Evolutionary conservation across 2,113 vertebrate genomes (phyloP).

Genomic region (Neoarius graeffei): DNA sequence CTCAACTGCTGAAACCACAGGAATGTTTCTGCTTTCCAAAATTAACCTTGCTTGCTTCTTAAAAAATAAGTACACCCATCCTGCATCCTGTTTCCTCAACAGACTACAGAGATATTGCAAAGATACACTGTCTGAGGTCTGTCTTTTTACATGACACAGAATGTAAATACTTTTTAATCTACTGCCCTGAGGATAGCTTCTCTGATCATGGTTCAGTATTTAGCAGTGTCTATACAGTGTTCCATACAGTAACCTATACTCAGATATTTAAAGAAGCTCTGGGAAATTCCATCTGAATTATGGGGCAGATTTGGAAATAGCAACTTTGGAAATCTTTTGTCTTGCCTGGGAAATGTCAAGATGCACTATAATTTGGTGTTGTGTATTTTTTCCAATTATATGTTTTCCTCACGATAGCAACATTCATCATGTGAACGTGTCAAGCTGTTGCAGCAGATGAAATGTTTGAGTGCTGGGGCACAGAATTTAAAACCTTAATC

Average conservation of each 20-base stretch:
- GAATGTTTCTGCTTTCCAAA: constrained; percentile 59
- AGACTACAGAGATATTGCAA: constrained; percentile 50
- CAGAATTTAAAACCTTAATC: background rate
- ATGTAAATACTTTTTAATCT: constrained; percentile 60
- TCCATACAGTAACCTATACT: constrained; percentile 49
- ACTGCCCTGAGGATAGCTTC: constrained; percentile 46
- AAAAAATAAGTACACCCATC: constrained; percentile 62
- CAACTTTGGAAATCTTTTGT: constrained; percentile 44
- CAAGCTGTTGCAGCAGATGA: constrained; percentile 30
- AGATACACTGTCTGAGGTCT: constrained; percentile 48
- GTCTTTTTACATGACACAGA: constrained; percentile 60
- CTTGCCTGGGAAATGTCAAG: constrained; percentile 42
- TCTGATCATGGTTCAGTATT: constrained; percentile 42
- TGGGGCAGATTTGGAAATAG: constrained; percentile 47
- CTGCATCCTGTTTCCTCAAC: constrained; percentile 64
- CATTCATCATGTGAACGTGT: constrained; percentile 39
- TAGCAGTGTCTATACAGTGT: background rate
- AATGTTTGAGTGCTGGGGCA: background rate
- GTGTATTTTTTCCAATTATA: constrained; percentile 43
- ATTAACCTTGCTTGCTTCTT: constrained; percentile 44
- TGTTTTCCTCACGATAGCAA: constrained; percentile 41
- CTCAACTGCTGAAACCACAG: constrained; percentile 59
- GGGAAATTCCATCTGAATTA: constrained; percentile 59
- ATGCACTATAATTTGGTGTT: constrained; percentile 54
- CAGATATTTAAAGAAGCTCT: constrained; percentile 69